Evolutionary conservation across 2,888 invertebrate species (phyloP), one percentile per base, ranked within the genome.

Genomic region (Thyatira batis): DNA sequence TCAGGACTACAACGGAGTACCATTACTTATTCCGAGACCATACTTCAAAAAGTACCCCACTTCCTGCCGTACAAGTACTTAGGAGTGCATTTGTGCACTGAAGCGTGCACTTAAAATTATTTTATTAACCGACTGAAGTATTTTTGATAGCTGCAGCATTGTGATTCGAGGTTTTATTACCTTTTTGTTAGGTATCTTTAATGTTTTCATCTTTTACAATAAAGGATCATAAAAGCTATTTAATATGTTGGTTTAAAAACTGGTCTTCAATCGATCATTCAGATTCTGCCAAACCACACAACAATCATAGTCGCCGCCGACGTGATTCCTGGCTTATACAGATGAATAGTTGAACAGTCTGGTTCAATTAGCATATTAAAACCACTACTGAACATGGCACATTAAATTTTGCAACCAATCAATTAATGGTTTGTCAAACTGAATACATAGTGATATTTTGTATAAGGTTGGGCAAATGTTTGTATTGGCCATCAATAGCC

Each of bases 41-140:
- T 17, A 39, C 39, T 39, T 39, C 39, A 39, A 39, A 39, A 17
- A 39, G 39, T 13, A 33, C 33, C n/a, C 33, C 8, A 39, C 8
- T 39, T 39, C 17, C 39, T 39, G 39, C 17, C n/a, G n/a, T n/a
- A 8, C 39, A 17, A 17, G 39, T 39, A 39, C 39, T 39, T 13
- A 39, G 39, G 39, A 39, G 39, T 39, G 39, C 39, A 39, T 39
- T 39, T 39, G 39, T 39, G 39, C 39, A 39, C 33, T 39, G 33
- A 39, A 39, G 33, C 17, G 23, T 23, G 33, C 17, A 17, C 39
- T 39, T 8, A 5, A 39, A 17, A 17, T 39, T 39, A 13, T 39
- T 39, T 39, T 39, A 39, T 39, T 17, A 39, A 3, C 13, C 33
- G 13, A 39, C 17, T 17, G 39, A 39, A 39, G 17, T 39, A 39